These are phyloP conservation scores for Geococcyx californianus DNA, from an alignment of 2,113 vertebrate genomes.

Conservation along the genomic window DNA sequence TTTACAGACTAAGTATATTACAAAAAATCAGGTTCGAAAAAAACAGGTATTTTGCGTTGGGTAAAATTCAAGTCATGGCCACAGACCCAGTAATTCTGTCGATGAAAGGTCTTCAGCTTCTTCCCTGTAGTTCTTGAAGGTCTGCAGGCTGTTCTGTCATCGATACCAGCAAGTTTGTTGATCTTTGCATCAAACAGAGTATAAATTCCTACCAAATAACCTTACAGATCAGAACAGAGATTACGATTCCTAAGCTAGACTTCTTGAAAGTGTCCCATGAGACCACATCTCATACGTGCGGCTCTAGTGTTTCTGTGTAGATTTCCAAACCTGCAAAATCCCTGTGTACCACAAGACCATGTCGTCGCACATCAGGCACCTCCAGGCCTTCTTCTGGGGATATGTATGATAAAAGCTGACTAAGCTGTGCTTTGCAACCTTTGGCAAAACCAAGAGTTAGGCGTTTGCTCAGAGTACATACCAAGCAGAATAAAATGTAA, in stretches of 20 bases:
- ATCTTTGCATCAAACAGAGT: neutral
- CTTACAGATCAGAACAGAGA: neutral
- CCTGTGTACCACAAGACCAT: neutral
- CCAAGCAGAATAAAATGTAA: neutral
- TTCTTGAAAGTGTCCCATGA: neutral
- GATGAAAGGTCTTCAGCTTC: neutral
- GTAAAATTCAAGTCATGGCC: neutral
- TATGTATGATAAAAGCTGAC: neutral
- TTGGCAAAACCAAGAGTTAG: neutral
- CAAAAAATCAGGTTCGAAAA: neutral
- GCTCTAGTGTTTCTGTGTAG: neutral
- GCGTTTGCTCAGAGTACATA: neutral
- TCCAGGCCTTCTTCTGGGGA: neutral
- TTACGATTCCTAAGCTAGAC: neutral
- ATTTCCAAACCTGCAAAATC: neutral
- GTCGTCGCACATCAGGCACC: neutral
- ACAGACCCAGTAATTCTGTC: neutral
- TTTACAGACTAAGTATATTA: neutral
- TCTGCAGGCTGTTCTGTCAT: neutral
- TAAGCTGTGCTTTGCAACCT: accelerated
- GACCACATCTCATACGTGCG: neutral
- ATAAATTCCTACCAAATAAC: neutral
- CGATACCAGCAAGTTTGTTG: neutral
- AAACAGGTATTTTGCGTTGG: neutral
- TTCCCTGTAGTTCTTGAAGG: neutral